Evolutionary conservation across 2,888 invertebrate species (phyloP).

Genomic region (Yponomeuta cagnagella): DNA sequence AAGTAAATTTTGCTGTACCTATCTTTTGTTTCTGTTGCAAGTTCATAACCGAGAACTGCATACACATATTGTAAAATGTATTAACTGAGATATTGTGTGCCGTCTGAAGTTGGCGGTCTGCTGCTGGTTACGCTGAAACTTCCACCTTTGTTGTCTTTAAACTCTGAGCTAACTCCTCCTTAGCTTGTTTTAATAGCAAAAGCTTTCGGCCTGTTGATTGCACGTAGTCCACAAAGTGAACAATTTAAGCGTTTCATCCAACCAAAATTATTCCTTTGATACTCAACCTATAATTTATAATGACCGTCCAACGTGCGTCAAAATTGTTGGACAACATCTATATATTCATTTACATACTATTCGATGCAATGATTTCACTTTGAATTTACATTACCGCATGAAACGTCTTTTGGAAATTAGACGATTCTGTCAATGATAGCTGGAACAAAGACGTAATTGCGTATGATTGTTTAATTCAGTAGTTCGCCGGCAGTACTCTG

Average conservation of each 20-base stretch:
- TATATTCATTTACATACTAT: neutral
- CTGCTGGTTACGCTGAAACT: conserved; percentile 46
- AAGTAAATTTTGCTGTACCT: conserved; percentile 23
- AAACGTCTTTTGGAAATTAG: neutral
- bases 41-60: conserved; percentile 20
- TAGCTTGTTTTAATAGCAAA: conserved; percentile 25
- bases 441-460: conserved; percentile 24
- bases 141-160: conserved; percentile 48
- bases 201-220: conserved; percentile 35
- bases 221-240: conserved; percentile 24
- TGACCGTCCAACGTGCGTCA: neutral
- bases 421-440: conserved; percentile 16
- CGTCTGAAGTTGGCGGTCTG: conserved; percentile 36
- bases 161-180: conserved; percentile 45
- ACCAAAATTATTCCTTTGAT: neutral
- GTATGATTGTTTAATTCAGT: conserved; percentile 60
- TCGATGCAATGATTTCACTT: neutral
- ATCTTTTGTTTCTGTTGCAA: conserved; percentile 19
- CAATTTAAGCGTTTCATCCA: neutral
- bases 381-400: neutral
- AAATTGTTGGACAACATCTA: neutral
- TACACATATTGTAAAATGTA: conserved; percentile 33
- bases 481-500: conserved; percentile 33
- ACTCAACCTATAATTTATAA: neutral
- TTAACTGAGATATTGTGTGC: conserved; percentile 38